phyloP scores from a whole-genome alignment of 2,113 vertebrate species.

The Xiphophorus couchianus region DNA sequence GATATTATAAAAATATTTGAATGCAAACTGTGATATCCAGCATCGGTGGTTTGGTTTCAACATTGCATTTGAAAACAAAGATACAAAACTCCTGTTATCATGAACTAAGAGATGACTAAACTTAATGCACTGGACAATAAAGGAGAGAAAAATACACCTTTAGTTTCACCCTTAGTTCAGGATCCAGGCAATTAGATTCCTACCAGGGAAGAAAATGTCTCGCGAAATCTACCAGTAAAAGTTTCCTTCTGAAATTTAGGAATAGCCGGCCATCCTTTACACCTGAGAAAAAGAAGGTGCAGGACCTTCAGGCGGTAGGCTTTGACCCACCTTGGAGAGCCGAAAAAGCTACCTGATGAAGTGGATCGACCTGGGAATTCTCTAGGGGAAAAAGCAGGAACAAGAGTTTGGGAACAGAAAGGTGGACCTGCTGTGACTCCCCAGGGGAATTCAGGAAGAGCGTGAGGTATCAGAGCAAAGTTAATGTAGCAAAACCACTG shows the following conservation, averaged over 20 bases:
- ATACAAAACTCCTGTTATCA: too few species aligned
- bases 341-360: not conserved
- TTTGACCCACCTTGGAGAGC: not conserved
- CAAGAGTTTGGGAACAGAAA: not conserved
- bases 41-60: too few species aligned
- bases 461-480: not conserved
- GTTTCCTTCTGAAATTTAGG: not conserved
- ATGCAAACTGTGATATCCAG: too few species aligned
- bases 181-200: too few species aligned
- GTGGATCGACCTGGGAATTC: not conserved
- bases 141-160: too few species aligned
- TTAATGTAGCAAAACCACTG: not conserved
- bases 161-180: too few species aligned
- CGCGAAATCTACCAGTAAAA: too few species aligned
- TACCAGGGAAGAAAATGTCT: too few species aligned
- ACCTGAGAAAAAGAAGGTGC: not conserved
- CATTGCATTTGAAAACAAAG: too few species aligned
- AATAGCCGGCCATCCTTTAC: not conserved
- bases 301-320: not conserved
- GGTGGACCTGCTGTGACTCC: not conserved
- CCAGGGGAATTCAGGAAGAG: not conserved
- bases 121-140: too few species aligned
- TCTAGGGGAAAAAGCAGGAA: not conserved
- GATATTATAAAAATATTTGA: too few species aligned
- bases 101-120: too few species aligned